A percentile compares a stretch with the other conserved stretches of the same genome.
These are phyloP conservation scores for Holothuria leucospilota DNA, from an alignment of 53 echinoderm and acorn worm species.

Conservation along the genomic window DNA sequence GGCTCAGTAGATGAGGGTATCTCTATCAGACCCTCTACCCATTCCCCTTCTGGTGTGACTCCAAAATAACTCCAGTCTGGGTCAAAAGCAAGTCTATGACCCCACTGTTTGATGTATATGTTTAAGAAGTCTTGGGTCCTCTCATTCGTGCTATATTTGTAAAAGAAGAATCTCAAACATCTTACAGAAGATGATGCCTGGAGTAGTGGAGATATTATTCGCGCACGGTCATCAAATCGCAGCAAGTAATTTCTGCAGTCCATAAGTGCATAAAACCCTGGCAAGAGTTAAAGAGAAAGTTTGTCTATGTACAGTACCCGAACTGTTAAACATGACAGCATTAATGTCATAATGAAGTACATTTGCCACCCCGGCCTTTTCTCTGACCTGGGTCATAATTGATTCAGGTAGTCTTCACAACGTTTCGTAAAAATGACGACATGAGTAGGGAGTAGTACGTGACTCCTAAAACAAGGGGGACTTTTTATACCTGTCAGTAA, in stretches of 20 bases:
- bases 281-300: not conserved
- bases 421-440: no score
- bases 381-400: no score
- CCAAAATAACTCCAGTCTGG: slow-evolving; percentile 9
- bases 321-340: no score
- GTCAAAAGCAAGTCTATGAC: slow-evolving; percentile 40
- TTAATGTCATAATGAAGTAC: no score
- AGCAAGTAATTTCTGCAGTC: slow-evolving; percentile 30
- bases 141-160: slow-evolving; percentile 42
- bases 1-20: slow-evolving; percentile 35
- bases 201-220: slow-evolving; percentile 68
- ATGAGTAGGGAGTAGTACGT: no score
- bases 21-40: slow-evolving; percentile 23
- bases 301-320: no score
- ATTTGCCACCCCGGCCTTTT: no score
- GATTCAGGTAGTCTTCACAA: no score
- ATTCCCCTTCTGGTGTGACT: not conserved
- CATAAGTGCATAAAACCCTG: slow-evolving; percentile 62
- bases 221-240: slow-evolving; percentile 54
- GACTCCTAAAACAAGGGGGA: no score
- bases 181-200: slow-evolving; percentile 29
- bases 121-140: slow-evolving; percentile 32
- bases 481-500: no score
- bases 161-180: slow-evolving; percentile 72
- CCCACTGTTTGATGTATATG: slow-evolving; percentile 13